Evolutionary conservation across 2,888 invertebrate species (phyloP).

Genomic region (Thyatira batis): DNA sequence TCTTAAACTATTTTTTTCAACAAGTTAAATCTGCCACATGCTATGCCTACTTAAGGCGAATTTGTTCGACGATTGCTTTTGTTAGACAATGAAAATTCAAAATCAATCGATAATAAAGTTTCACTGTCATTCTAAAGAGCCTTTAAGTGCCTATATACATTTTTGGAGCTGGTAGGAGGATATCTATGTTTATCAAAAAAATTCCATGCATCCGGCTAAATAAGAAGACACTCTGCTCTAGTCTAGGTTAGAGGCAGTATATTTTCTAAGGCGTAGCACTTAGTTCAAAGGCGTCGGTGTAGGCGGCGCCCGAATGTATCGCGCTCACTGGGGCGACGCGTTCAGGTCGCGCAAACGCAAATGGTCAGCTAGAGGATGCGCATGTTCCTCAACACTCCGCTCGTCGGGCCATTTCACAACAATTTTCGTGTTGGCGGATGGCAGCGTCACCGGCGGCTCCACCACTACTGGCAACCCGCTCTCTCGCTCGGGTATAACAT

Average conservation of each 20-base stretch:
- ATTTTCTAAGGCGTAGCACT: slow-evolving; percentile 57
- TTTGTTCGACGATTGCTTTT: slow-evolving; percentile 22
- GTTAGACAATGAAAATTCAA: too few species aligned
- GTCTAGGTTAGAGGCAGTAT: slow-evolving; percentile 50
- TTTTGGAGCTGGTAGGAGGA: slow-evolving; percentile 44
- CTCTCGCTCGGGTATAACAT: slow-evolving; percentile 63
- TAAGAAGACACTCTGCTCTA: slow-evolving; percentile 53
- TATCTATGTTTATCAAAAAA: slow-evolving; percentile 32
- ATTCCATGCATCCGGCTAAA: slow-evolving; percentile 51
- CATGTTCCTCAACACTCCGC: slow-evolving; percentile 37
- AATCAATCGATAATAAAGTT: slow-evolving; percentile 4
- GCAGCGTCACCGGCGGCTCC: slow-evolving; percentile 72
- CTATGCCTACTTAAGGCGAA: slow-evolving; percentile 31
- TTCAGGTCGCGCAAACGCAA: slow-evolving; percentile 64
- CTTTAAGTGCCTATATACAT: slow-evolving; percentile 47
- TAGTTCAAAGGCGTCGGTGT: slow-evolving; percentile 47
- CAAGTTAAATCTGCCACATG: neutral
- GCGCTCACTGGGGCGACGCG: slow-evolving; percentile 62
- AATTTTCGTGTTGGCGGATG: slow-evolving; percentile 57
- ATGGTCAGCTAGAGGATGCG: slow-evolving; percentile 64
- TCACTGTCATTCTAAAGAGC: neutral
- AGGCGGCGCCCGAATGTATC: slow-evolving; percentile 26
- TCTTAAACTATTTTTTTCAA: neutral
- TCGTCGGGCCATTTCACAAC: slow-evolving; percentile 75
- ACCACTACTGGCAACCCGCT: slow-evolving; percentile 64